These are phyloP conservation scores for Apomyelois bistriatella DNA, from an alignment of 2,888 invertebrate genomes.

Conservation along the genomic window DNA sequence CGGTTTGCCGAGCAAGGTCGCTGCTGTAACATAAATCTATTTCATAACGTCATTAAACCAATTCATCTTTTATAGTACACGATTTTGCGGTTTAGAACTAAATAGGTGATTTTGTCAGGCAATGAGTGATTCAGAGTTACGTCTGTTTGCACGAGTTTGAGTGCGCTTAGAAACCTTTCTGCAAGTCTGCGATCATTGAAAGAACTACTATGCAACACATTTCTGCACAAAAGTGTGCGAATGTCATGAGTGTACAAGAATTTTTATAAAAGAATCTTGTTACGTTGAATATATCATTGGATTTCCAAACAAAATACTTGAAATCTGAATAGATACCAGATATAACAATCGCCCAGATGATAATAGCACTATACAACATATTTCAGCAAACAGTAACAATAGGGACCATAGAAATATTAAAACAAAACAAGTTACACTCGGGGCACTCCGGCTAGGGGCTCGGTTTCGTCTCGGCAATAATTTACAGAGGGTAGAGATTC, in stretches of 20 bases:
- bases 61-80: neutral
- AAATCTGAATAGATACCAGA: no score
- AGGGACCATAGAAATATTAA: neutral
- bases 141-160: no score
- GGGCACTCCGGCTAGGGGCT: constrained; percentile 28
- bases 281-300: no score
- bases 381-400: neutral
- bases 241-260: no score
- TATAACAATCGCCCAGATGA: neutral
- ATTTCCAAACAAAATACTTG: no score
- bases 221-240: no score
- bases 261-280: no score
- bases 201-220: no score
- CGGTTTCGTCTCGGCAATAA: constrained; percentile 58
- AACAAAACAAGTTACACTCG: neutral
- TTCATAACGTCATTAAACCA: neutral
- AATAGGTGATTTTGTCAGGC: neutral
- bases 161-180: no score
- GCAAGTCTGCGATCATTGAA: no score
- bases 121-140: no score
- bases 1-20: neutral
- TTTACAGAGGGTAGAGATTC: constrained; percentile 67
- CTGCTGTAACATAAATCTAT: neutral
- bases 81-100: neutral
- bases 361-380: neutral